Percentiles rank a stretch among this genome's conserved stretches.
Evolutionary conservation across 2,797 vertebrate genomes (phyloP).

Genomic region (Valencia hispanica): DNA sequence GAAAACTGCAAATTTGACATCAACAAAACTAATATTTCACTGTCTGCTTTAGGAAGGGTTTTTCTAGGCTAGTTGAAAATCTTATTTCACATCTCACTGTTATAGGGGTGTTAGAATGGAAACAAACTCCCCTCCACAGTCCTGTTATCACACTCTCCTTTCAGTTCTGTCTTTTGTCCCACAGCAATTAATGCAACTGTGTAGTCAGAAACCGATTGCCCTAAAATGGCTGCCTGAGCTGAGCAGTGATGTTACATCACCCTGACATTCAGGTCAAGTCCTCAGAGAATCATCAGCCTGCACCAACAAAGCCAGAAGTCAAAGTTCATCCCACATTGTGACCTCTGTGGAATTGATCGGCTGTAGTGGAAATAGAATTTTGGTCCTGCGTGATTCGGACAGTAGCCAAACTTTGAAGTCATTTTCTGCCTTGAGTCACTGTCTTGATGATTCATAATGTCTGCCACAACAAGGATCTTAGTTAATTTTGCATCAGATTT

Average conservation of each 20-base stretch:
- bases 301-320: constrained; percentile 69
- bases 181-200: constrained; percentile 75
- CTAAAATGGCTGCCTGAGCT: constrained; percentile 68
- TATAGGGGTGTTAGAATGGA: constrained; percentile 1
- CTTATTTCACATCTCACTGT: neutral
- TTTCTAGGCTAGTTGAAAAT: neutral
- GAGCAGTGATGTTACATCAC: constrained; percentile 72
- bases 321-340: constrained; percentile 60
- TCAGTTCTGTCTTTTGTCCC: constrained; percentile 55
- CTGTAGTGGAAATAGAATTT: constrained; percentile 72
- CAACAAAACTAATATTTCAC: neutral
- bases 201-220: constrained; percentile 65
- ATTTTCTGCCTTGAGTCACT: constrained; percentile 51
- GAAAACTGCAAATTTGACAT: neutral
- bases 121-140: too few species aligned
- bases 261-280: constrained; percentile 79
- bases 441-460: constrained; percentile 38
- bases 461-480: constrained; percentile 40
- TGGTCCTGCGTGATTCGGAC: constrained; percentile 49
- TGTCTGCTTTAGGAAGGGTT: neutral
- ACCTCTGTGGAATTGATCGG: constrained; percentile 72
- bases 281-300: constrained; percentile 74
- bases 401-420: constrained; percentile 35
- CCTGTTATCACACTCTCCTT: constrained; percentile 60
- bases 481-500: constrained; percentile 39